Base-by-base conservation (phyloP, 2,888 invertebrate species). In the Liopterus haemorrhoidalis region DNA sequence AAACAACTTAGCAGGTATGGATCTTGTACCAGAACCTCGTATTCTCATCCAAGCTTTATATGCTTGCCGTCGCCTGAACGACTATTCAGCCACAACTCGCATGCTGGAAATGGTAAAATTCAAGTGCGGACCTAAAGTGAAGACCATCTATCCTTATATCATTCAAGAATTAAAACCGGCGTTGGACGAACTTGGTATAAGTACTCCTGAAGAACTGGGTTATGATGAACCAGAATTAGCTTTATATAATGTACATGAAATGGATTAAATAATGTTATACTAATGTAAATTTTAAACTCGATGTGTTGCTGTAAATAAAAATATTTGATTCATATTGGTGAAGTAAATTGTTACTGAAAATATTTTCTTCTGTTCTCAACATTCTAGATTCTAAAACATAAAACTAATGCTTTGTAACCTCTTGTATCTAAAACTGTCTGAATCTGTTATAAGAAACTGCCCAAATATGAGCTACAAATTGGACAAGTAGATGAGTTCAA, bases 171-270 rank as follows among this genome's bases (percentile, higher is more conserved):
- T 97, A 57, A 78, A 79, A 57, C 94, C 96, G 19, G 90, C 91
- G 2, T 75, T 99, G 41, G 78, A 81, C 36, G 94, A 99, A 70
- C 74, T 99, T 44, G 97, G 99, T 28, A 82, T 97, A 56, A 83
- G 83, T 44, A 93, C 95, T 28, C 89, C 88, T 0, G 96, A 96
- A 68, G 89, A 92, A 65, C 75, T 99, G 61, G 95, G 96, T 49
- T 97, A 93, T 62, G 94, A 96, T 69, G 85, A 90, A 70, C 99
- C 97, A 39, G 96, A 99, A 71, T 72, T 96, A 64, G 92, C 85
- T 51, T 72, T 90, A 55, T 70, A 80, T 56, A 77, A 74, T 60
- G 80, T 85, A 48, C 82, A 77, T 60, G 81, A 85, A 49, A 75
- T 81, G 59, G 74, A 36, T 36, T 20, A 22, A 21, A 15, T 11